Evolutionary conservation across 2,113 vertebrate species (phyloP), one percentile per base, ranked within the genome.

Genomic region (Alexandromys fortis): DNA sequence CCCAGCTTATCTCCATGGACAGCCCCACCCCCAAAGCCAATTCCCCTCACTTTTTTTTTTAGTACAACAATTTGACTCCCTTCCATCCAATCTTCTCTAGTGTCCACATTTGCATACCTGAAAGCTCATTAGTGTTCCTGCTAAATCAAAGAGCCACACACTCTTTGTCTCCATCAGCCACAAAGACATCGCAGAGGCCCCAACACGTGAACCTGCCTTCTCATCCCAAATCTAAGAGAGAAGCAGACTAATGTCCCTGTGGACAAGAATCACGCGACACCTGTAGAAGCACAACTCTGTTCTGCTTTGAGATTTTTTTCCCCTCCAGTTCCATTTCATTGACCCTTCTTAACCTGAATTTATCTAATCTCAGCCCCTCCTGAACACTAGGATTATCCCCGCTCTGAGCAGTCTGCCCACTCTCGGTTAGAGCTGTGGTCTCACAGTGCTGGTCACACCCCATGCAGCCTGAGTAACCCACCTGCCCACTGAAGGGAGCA

Each of bases 101-200:
- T 72, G 49, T 7, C 49, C 45, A 13, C 26, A 82, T 52, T 5
- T 96, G 52, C 89, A 55, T 78, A 67, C 35, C 38, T 38, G 21
- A 79, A 70, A 75, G 42, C 16, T 85, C 81, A 68, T 45, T 86
- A 42, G 7, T 68, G 24, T 47, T 65, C 67, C 79, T 35, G 5
- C 75, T 79, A 52, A 81, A 90, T 77, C 61, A 38, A 77, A 96
- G 79, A 95, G 24, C 49, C 82, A 61, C 7, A 3, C 38, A 17
- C 13, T 77, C 94, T 77, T 19, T 68, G 42, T 92, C 77, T 88
- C 91, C 92, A 88, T 89, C 14, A 76, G 52, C 76, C 85, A 90
- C 49, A 58, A 63, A 38, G 33, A 55, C 72, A 68, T 21, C 3
- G n/a, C n/a, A 75, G 21, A 85, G 49, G 49, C 47, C 77, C 85